Evolutionary conservation across 2,888 invertebrate species (phyloP).

Genomic region (Heliconius aoede): DNA sequence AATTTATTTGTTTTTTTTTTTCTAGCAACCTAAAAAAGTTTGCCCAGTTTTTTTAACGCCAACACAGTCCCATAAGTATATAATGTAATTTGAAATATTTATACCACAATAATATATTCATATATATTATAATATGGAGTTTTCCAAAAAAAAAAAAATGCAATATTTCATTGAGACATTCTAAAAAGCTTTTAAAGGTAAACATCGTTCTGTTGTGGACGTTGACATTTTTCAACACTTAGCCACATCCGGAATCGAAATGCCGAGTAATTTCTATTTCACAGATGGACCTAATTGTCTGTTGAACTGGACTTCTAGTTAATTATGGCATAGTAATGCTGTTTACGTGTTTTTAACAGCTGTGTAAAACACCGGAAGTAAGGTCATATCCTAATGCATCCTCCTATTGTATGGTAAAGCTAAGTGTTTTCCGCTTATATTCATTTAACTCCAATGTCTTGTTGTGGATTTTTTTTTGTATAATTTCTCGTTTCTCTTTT

Average conservation of each 20-base stretch:
- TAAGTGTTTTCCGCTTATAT: conserved; percentile 16
- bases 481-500: conserved; percentile 11
- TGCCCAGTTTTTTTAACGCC: background rate
- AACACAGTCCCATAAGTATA: background rate
- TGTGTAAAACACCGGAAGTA: conserved; percentile 39
- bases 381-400: conserved; percentile 40
- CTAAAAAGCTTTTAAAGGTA: conserved; percentile 3
- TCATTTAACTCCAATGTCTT: background rate
- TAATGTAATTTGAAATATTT: background rate
- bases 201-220: too few species aligned
- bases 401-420: conserved; percentile 43
- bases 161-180: background rate
- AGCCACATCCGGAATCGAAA: conserved; percentile 12
- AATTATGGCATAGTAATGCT: conserved; percentile 43
- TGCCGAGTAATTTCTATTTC: conserved; percentile 13
- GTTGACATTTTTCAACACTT: conserved; percentile 24
- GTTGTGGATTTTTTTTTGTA: conserved; percentile 11
- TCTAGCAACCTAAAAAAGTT: background rate
- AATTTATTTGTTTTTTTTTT: background rate
- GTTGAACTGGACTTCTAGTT: conserved; percentile 16
- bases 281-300: conserved; percentile 23
- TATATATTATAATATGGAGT: background rate
- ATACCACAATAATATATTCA: background rate
- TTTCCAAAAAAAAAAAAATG: background rate
- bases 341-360: conserved; percentile 33